A percentile compares a stretch with the other conserved stretches of the same genome.
These are phyloP conservation scores for Pegoplata infirma DNA, from an alignment of 2,888 invertebrate genomes.

Conservation along the genomic window DNA sequence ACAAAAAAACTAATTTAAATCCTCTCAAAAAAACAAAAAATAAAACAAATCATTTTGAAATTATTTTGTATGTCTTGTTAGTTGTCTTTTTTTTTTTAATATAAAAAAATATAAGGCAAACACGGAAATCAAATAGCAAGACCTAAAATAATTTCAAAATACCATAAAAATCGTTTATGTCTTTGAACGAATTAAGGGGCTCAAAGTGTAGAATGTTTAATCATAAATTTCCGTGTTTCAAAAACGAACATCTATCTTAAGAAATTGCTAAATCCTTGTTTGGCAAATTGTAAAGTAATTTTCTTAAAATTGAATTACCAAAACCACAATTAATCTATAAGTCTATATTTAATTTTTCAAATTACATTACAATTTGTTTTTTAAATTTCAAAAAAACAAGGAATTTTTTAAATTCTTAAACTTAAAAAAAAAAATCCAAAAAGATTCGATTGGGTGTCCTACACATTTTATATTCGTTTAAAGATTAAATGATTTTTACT, in stretches of 20 bases:
- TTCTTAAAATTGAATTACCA: slow-evolving; percentile 42
- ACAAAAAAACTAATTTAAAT: not conserved
- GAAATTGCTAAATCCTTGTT: slow-evolving; percentile 38
- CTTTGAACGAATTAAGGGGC: slow-evolving; percentile 46
- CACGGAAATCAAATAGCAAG: slow-evolving; percentile 50
- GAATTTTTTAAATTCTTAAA: slow-evolving; percentile 28
- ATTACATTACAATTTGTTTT: slow-evolving; percentile 23
- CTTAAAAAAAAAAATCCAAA: not conserved
- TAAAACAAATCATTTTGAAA: slow-evolving; percentile 39
- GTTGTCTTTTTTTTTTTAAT: slow-evolving; percentile 38
- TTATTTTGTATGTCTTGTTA: slow-evolving; percentile 47
- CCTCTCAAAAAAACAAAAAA: not conserved
- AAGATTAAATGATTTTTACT: slow-evolving; percentile 35
- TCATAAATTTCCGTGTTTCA: slow-evolving; percentile 57
- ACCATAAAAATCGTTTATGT: slow-evolving; percentile 33
- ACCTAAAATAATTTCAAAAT: slow-evolving; percentile 50
- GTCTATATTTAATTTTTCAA: slow-evolving; percentile 48
- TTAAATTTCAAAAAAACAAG: slow-evolving; percentile 21
- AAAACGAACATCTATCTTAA: not conserved
- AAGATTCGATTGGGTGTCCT: slow-evolving; percentile 35
- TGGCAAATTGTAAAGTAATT: slow-evolving; percentile 24
- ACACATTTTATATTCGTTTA: slow-evolving; percentile 26
- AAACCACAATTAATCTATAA: slow-evolving; percentile 54
- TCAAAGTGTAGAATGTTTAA: slow-evolving; percentile 38
- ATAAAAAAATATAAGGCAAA: not conserved